Evolutionary conservation across 1,140 invertebrate species (phyloP).

Genomic region (Drosophila pachea): DNA sequence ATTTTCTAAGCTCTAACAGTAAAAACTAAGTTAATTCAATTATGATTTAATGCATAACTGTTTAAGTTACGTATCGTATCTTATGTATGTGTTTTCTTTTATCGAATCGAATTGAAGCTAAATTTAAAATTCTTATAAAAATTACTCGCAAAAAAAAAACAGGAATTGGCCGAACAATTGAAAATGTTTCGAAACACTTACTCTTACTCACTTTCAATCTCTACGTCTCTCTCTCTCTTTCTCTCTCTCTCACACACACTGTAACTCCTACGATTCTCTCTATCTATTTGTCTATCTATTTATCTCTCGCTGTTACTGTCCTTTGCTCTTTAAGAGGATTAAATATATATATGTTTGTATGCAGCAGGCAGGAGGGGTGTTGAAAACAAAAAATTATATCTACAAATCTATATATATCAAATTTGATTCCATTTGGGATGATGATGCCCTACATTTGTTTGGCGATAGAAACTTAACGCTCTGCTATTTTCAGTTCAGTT

Average conservation of each 20-base stretch:
- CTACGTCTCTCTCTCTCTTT: too few species aligned
- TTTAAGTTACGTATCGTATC: conserved; percentile 56
- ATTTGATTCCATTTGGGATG: too few species aligned
- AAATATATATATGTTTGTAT: conserved; percentile 26
- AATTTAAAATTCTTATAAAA: conserved; percentile 68
- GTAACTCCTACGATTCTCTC: conserved; percentile 14
- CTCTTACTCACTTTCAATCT: too few species aligned
- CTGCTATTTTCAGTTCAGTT: conserved; percentile 14
- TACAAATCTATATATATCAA: too few species aligned
- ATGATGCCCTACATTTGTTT: too few species aligned
- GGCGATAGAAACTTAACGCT: conserved; percentile 1
- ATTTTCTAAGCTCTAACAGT: conserved; percentile 68
- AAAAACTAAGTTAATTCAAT: conserved; percentile 27
- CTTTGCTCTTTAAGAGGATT: conserved; percentile 29
- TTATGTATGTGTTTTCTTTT: conserved; percentile 55
- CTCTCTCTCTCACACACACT: conserved; percentile 46
- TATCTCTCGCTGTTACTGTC: conserved; percentile 44
- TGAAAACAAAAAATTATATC: conserved; percentile 53
- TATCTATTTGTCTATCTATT: conserved; percentile 18
- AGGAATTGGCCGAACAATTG: conserved; percentile 77
- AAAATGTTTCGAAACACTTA: too few species aligned
- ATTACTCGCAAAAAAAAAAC: conserved; percentile 60
- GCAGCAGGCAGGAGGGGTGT: conserved; percentile 76
- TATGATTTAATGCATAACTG: conserved; percentile 35
- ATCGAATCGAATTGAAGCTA: conserved; percentile 35